Conservation (phyloP, 35 echinoderm and acorn worm genomes). For the Heliocidaris erythrogramma region DNA sequence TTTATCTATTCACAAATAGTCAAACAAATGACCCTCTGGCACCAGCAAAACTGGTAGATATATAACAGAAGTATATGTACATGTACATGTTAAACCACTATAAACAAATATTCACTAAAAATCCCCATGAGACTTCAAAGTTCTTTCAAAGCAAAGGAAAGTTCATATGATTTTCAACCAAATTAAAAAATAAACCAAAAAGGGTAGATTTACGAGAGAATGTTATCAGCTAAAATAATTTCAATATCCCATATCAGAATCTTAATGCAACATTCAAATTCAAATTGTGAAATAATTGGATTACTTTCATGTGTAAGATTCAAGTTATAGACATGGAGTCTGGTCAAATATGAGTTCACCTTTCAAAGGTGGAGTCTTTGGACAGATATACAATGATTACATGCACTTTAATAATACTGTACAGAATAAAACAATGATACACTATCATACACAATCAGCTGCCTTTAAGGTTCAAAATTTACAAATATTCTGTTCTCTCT, state of each 20-base stretch:
- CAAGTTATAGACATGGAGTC: neutral
- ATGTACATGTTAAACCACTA: neutral
- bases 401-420: neutral
- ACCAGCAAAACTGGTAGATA: neutral
- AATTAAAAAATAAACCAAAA: neutral
- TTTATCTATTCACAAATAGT: neutral
- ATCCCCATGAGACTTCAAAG: neutral
- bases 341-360: neutral
- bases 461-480: conserved; percentile 8
- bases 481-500: conserved; percentile 41
- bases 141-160: neutral
- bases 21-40: neutral
- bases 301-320: neutral
- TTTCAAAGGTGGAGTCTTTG: neutral
- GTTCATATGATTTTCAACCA: neutral
- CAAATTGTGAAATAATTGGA: neutral
- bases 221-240: neutral
- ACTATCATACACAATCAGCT: conserved; percentile 28
- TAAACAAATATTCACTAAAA: neutral
- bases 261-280: neutral
- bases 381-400: neutral
- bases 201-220: neutral
- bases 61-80: neutral
- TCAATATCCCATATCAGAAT: neutral
- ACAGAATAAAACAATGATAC: neutral